These are phyloP conservation scores for Nemapogon koenigi DNA, from an alignment of 2,888 invertebrate genomes.

Conservation along the genomic window DNA sequence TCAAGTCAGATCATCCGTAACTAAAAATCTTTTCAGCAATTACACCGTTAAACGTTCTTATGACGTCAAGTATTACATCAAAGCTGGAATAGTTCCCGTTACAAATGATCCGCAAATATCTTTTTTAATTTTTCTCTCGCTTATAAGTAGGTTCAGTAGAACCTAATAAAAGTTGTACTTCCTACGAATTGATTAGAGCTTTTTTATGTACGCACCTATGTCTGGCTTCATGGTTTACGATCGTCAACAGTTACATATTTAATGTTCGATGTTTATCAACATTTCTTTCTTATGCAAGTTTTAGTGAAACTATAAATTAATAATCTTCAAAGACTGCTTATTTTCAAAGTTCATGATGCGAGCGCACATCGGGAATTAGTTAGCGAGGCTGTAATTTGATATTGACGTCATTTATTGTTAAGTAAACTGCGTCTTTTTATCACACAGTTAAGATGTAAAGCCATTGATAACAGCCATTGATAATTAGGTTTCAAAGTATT, in stretches of 20 bases:
- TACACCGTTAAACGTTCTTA: constrained; percentile 13
- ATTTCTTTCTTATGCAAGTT: constrained; percentile 63
- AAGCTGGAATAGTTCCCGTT: constrained; percentile 31
- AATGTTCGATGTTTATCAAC: constrained; percentile 65
- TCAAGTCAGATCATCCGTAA: constrained; percentile 46
- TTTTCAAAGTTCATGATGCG: constrained; percentile 59
- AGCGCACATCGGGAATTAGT: constrained; percentile 4
- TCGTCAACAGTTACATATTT: constrained; percentile 64
- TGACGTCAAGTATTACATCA: constrained; percentile 29
- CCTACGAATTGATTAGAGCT: constrained; percentile 54
- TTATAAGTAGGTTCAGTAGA: constrained; percentile 29
- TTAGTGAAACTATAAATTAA: constrained; percentile 60
- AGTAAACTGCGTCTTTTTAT: constrained; percentile 26
- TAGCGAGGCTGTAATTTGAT: constrained; percentile 25
- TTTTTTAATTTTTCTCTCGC: constrained; percentile 37
- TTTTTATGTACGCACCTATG: constrained; percentile 43
- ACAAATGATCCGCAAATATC: constrained; percentile 49
- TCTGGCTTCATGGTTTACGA: constrained; percentile 59
- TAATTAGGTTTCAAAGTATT: too few relatives aligned
- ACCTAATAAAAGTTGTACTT: constrained; percentile 48
- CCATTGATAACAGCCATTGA: too few relatives aligned
- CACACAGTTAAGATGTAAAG: constrained; percentile 6
- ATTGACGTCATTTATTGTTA: constrained; percentile 43
- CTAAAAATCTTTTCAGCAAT: constrained; percentile 40
- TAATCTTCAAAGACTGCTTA: constrained; percentile 60